Percentiles rank a stretch among this genome's conserved stretches.
Evolutionary conservation across 2,888 invertebrate species (phyloP).

Genomic region (Coelopa pilipes): DNA sequence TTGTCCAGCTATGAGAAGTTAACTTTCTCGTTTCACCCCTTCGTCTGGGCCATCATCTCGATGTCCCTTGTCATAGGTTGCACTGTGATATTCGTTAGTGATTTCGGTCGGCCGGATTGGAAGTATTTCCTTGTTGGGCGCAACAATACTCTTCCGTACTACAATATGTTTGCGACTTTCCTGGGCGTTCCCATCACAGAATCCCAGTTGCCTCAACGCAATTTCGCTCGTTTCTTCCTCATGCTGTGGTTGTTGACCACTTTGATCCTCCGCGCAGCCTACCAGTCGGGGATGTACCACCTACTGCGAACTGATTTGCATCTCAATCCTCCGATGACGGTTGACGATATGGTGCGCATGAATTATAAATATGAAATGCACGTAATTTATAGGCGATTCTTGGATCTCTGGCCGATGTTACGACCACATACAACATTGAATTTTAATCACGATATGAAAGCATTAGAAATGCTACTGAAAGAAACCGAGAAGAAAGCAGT

Average conservation of each 20-base stretch:
- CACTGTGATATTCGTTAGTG: slow-evolving; percentile 18
- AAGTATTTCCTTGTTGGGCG: neutral
- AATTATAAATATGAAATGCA: neutral
- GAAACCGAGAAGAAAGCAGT: neutral
- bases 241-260: slow-evolving; percentile 54
- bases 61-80: slow-evolving; percentile 45
- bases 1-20: slow-evolving; percentile 55
- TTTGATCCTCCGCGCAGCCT: slow-evolving; percentile 55
- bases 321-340: slow-evolving; percentile 54
- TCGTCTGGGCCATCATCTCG: slow-evolving; percentile 51
- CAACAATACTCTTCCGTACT: slow-evolving; percentile 44
- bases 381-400: no score
- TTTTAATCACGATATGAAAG: neutral
- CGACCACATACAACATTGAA: no score
- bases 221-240: slow-evolving; percentile 52
- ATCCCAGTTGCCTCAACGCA: slow-evolving; percentile 46
- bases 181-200: slow-evolving; percentile 48
- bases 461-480: neutral
- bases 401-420: no score
- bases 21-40: neutral
- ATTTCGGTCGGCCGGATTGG: no score
- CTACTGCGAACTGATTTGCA: slow-evolving; percentile 53
- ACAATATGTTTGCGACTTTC: slow-evolving; percentile 48
- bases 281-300: slow-evolving; percentile 59
- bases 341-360: slow-evolving; percentile 50